Evolutionary conservation across 2,797 vertebrate species (phyloP).

Genomic region (Pogoniulus pusillus): DNA sequence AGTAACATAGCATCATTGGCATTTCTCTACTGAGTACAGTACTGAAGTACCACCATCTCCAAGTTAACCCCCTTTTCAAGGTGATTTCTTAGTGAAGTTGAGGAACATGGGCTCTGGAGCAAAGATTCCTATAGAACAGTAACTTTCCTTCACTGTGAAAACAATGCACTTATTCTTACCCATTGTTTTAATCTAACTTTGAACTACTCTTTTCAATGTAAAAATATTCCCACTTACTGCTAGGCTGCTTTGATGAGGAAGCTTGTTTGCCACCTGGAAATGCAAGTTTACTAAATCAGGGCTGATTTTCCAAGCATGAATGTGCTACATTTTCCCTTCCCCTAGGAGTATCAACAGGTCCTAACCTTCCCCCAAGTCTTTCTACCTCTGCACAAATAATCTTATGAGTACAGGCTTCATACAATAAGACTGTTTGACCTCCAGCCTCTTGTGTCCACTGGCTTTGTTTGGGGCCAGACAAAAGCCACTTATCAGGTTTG

Average conservation of each 20-base stretch:
- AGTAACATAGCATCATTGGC: not conserved
- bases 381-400: not conserved
- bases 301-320: not conserved
- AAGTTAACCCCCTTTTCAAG: not conserved
- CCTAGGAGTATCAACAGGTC: not conserved
- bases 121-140: not conserved
- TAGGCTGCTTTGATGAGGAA: not conserved
- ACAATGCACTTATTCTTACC: not conserved
- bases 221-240: not conserved
- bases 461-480: conserved; percentile 1
- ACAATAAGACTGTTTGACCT: not conserved
- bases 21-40: not conserved
- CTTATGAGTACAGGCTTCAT: not conserved
- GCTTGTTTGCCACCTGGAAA: not conserved
- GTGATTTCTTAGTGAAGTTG: not conserved
- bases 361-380: not conserved
- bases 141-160: not conserved
- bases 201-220: not conserved
- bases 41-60: not conserved
- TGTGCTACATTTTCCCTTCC: not conserved
- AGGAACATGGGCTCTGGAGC: not conserved
- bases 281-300: not conserved
- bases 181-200: not conserved
- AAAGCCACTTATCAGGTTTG: not conserved
- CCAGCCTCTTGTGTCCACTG: not conserved